Percentiles rank a stretch among this genome's conserved stretches.
Evolutionary conservation across 2,797 vertebrate genomes (phyloP).

Genomic region (Heliangelus exortis): DNA sequence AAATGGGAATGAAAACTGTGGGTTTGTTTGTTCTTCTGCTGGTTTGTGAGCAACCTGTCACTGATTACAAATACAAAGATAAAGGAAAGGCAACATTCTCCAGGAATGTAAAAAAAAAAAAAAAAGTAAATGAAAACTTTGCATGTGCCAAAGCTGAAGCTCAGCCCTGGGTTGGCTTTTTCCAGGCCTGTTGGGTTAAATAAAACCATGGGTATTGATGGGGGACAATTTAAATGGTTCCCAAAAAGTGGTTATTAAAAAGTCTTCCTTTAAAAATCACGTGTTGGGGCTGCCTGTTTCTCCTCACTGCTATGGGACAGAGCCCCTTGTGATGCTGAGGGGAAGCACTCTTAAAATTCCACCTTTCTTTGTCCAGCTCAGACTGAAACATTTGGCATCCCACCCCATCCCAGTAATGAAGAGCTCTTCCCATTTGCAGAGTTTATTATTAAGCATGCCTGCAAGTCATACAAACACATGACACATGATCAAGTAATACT

Average conservation of each 20-base stretch:
- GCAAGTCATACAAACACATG: not conserved
- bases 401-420: not conserved
- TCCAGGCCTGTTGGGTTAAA: accelerated
- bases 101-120: no score
- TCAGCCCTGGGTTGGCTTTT: not conserved
- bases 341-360: not conserved
- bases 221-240: not conserved
- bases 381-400: not conserved
- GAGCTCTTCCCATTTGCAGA: not conserved
- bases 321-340: not conserved
- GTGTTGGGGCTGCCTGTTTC: not conserved
- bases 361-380: not conserved
- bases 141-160: not conserved
- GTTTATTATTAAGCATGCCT: not conserved
- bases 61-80: not conserved
- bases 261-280: not conserved
- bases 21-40: not conserved
- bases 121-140: not conserved
- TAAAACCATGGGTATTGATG: not conserved
- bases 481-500: accelerated
- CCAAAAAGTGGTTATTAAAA: not conserved
- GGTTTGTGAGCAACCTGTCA: not conserved
- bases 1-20: no score
- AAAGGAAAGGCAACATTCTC: not conserved
- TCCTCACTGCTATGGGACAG: accelerated